Evolutionary conservation across 2,113 vertebrate genomes (phyloP), one percentile per base, ranked within the genome.

Genomic region (Oryzias melastigma): DNA sequence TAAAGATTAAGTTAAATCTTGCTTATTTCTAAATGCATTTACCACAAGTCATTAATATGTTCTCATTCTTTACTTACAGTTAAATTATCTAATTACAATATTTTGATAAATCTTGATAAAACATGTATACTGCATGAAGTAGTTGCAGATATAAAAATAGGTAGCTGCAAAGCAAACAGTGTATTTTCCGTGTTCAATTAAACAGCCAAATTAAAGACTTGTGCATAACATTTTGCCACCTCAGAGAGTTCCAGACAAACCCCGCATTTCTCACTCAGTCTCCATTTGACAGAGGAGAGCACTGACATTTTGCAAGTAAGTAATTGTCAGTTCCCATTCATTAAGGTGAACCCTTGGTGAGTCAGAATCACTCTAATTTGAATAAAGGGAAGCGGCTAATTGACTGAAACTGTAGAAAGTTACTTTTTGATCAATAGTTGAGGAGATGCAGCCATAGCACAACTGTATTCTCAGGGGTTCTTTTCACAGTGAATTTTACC

Each of bases 311-410:
- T 47, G 17, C 62, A 41, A 40, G 20, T 17, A 48, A 14, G 24
- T 46, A 46, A 53, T 54, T 63, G 14, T 27, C 52, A 45, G 15
- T 53, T 27, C 29, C 17, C 52, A 19, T 13, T 16, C 5, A 12
- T 53, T 35, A 35, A 53, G n/a, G 17, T 53, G 52, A 53, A 18
- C 52, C 6, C 29, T 53, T 19, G 5, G 4, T 5, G 14, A 15
- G 29, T 53, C 29, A 58, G 14, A 73, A 6, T 66, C 20, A 15
- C 13, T 57, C 19, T 27, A 22, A 49, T 63, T 53, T 52, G n/a
- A 70, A 69, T 47, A 18, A 51, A 27, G 5, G 46, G 42, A 22
- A 56, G 52, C 43, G 41, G 52, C 25, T 50, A 49, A 63, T 51
- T 18, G 41, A 69, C 40, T 35, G 35, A 35, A 10, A 51, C 22